Evolutionary conservation across 2,113 vertebrate genomes (phyloP).

Genomic region (Paedocypris sp.): DNA sequence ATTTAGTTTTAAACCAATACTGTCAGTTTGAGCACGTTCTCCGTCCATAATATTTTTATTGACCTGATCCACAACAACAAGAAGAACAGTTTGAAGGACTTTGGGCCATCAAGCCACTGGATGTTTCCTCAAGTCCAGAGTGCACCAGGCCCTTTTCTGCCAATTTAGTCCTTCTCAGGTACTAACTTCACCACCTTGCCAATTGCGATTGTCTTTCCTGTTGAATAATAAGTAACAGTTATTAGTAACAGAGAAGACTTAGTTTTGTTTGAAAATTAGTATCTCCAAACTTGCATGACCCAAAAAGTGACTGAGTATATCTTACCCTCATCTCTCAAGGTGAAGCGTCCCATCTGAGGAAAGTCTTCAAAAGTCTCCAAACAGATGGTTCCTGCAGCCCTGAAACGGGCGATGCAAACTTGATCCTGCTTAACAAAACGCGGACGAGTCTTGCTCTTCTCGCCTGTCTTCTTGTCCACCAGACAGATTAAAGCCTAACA

Average conservation of each 20-base stretch:
- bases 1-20: conserved; percentile 61
- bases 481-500: conserved; percentile 98
- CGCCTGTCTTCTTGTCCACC: conserved; percentile 98
- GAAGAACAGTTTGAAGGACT: conserved; percentile 73
- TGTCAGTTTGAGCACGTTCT: conserved; percentile 44
- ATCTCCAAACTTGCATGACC: background rate
- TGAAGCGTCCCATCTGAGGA: conserved; percentile 98
- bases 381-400: conserved; percentile 92
- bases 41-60: conserved; percentile 44
- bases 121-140: conserved; percentile 75
- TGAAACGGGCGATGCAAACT: conserved; percentile 92
- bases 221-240: background rate
- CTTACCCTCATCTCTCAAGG: conserved; percentile 93
- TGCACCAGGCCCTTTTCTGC: conserved; percentile 66
- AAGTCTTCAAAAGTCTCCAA: conserved; percentile 99
- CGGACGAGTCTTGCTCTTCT: conserved; percentile 94
- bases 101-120: conserved; percentile 78
- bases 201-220: conserved; percentile 98
- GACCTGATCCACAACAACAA: conserved; percentile 49
- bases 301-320: background rate
- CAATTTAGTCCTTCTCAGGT: conserved; percentile 95
- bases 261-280: too few species aligned
- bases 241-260: background rate
- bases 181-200: conserved; percentile 99
- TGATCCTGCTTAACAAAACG: conserved; percentile 99